Conservation (phyloP, 2,113 vertebrate genomes). For the Dipodomys stephensi region DNA sequence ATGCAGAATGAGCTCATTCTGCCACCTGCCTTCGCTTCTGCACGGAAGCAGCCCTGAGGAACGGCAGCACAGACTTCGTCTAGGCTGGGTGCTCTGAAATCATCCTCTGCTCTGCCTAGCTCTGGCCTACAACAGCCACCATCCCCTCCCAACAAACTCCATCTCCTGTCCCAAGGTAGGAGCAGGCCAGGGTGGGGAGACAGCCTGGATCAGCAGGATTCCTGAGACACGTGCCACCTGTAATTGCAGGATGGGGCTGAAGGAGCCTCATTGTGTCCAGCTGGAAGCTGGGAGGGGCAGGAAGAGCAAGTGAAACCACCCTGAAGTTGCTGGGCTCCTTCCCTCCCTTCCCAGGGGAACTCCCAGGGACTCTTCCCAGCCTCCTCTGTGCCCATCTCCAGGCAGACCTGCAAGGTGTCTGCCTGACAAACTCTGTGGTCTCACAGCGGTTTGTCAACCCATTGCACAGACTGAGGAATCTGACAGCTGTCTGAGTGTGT, state of each 20-base stretch:
- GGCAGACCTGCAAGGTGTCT: background rate
- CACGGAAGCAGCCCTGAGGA: background rate
- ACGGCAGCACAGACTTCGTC: too few relatives aligned
- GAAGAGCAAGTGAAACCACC: constrained; percentile 29
- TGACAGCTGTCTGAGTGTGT: background rate
- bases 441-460: background rate
- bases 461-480: background rate
- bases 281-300: background rate
- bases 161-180: background rate
- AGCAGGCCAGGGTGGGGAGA: constrained; percentile 28
- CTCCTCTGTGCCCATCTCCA: background rate
- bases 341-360: background rate
- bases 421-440: background rate
- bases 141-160: background rate
- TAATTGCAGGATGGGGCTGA: constrained; percentile 60
- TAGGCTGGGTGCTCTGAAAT: background rate
- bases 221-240: background rate
- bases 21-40: background rate
- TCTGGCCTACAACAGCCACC: background rate
- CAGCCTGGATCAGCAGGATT: constrained; percentile 53
- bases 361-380: background rate
- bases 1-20: too few relatives aligned
- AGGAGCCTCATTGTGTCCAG: constrained; percentile 42
- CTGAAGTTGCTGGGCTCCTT: background rate
- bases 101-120: background rate